These are phyloP conservation scores for Channa argus DNA, from an alignment of 2,113 vertebrate species.

Conservation along the genomic window DNA sequence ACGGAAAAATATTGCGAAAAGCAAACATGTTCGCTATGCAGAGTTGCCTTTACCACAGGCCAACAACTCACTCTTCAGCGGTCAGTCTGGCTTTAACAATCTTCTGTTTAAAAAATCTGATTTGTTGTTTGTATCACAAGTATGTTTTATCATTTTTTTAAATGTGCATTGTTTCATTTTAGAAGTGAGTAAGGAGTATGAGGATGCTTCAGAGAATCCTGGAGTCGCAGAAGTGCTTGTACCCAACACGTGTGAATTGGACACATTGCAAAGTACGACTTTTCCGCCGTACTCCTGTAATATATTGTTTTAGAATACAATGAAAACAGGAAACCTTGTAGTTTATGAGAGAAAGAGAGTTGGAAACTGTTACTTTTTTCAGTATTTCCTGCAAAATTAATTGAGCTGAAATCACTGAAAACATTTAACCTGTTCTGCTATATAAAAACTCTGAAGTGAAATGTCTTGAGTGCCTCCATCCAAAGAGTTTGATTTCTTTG, in stretches of 20 bases:
- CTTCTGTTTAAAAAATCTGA: no score
- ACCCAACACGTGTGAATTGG: constrained; percentile 89
- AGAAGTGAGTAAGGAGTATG: constrained; percentile 41
- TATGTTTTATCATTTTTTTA: no score
- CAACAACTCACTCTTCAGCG: constrained; percentile 47
- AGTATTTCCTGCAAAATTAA: no score
- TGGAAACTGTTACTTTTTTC: no score
- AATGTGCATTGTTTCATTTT: not conserved
- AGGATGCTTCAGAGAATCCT: constrained; percentile 68
- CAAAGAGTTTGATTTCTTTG: not conserved
- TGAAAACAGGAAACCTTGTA: not conserved
- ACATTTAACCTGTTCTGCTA: no score
- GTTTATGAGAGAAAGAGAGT: not conserved
- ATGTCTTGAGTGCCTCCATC: no score
- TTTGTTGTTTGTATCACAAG: no score
- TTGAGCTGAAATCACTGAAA: no score
- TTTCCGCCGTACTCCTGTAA: no score
- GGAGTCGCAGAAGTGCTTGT: constrained; percentile 85
- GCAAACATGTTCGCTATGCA: constrained; percentile 84
- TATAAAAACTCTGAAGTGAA: no score
- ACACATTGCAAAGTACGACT: constrained; percentile 75
- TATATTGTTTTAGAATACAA: no score
- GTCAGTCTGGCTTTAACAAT: constrained; percentile 52
- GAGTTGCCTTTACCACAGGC: constrained; percentile 77
- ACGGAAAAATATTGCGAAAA: constrained; percentile 73